These are phyloP conservation scores for Otus sunia DNA, from an alignment of 2,113 vertebrate species.

Conservation along the genomic window DNA sequence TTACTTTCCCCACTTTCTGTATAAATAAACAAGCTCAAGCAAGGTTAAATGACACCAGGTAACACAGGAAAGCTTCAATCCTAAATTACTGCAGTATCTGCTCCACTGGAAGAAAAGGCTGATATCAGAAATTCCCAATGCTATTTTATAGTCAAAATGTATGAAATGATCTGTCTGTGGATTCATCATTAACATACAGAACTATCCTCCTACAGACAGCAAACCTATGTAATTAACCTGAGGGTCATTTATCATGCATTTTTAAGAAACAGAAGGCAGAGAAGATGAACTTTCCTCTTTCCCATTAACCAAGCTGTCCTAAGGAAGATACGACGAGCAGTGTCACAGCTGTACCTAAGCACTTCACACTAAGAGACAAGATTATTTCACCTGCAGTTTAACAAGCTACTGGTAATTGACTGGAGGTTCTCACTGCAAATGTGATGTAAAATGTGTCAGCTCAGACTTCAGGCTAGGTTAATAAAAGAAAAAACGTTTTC, in stretches of 20 bases:
- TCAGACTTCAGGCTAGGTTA: neutral
- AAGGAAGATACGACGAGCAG: rapidly evolving
- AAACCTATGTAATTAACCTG: neutral
- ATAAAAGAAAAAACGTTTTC: neutral
- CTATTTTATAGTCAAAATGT: neutral
- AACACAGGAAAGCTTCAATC: neutral
- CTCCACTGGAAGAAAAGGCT: neutral
- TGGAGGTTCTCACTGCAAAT: neutral
- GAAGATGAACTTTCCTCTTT: neutral
- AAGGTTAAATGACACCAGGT: neutral
- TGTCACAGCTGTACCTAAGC: neutral
- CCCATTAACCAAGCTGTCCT: neutral
- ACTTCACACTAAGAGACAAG: neutral
- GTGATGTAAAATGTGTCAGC: neutral
- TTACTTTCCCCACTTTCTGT: neutral
- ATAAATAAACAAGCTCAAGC: neutral
- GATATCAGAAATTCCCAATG: neutral
- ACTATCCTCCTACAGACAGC: neutral
- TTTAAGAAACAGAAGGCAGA: neutral
- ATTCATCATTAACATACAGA: neutral
- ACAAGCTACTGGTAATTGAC: neutral
- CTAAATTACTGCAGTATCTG: neutral
- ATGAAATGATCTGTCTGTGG: neutral
- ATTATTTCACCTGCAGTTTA: neutral
- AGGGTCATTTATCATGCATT: neutral